Evolutionary conservation across 2,113 vertebrate species (phyloP).

Genomic region (Stictonetta naevosa): DNA sequence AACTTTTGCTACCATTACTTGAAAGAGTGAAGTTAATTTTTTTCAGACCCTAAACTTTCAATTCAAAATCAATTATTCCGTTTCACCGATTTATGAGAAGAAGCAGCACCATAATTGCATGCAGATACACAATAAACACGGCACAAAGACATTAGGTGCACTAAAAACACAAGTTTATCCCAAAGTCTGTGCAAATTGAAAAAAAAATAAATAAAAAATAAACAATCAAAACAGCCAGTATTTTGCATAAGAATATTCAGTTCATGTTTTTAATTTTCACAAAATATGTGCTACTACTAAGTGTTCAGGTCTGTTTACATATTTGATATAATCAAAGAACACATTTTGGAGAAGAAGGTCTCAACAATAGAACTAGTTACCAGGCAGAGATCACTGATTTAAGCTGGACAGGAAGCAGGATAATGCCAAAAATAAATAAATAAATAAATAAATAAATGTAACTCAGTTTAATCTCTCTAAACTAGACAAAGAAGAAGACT

Average conservation of each 20-base stretch:
- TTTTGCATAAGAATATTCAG: neutral
- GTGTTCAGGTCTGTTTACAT: neutral
- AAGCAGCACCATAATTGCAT: neutral
- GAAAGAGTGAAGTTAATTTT: neutral
- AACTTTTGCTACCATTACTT: neutral
- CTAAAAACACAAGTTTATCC: neutral
- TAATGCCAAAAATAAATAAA: neutral
- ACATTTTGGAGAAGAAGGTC: neutral
- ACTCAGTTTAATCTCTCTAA: neutral
- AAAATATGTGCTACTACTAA: neutral
- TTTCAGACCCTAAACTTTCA: neutral
- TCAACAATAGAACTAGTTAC: neutral
- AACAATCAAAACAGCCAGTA: neutral
- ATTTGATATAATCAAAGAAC: neutral
- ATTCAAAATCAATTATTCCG: neutral
- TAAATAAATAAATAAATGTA: no score
- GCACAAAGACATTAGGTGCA: neutral
- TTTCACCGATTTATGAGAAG: neutral
- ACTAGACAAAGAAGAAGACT: neutral
- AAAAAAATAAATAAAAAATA: neutral
- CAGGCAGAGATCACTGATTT: neutral
- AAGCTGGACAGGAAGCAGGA: neutral
- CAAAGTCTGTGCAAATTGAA: neutral
- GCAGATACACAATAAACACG: neutral
- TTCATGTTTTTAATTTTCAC: neutral